phyloP scores from a whole-genome alignment of 1,140 invertebrate species.

The Paralvinella palmiformis region DNA sequence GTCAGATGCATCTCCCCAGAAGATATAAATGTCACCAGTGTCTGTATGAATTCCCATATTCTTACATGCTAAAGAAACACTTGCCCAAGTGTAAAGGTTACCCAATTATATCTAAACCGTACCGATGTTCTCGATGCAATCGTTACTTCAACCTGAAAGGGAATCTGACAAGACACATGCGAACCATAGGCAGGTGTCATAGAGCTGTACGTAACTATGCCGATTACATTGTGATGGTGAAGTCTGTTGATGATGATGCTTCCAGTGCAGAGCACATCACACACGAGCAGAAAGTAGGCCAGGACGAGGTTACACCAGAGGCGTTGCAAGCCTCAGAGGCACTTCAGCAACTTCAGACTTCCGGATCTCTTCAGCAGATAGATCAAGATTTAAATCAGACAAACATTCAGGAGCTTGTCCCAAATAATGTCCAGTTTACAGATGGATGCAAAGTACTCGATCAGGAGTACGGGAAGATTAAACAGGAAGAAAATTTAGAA shows the following conservation, averaged over 20 bases:
- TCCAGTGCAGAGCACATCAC: too few species aligned
- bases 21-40: slow-evolving; percentile 1
- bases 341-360: not conserved
- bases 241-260: not conserved
- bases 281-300: too few species aligned
- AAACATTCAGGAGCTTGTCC: too few species aligned
- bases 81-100: not conserved
- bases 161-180: slow-evolving; percentile 2
- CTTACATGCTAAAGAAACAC: not conserved
- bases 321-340: not conserved
- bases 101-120: slow-evolving; percentile 1
- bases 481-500: too few species aligned
- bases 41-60: not conserved
- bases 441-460: too few species aligned
- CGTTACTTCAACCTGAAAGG: slow-evolving; percentile 3
- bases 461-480: too few species aligned
- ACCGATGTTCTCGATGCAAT: not conserved
- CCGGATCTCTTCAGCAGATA: too few species aligned
- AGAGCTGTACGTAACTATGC: not conserved
- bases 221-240: not conserved
- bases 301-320: not conserved
- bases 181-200: not conserved
- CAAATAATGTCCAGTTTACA: too few species aligned
- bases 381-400: too few species aligned
- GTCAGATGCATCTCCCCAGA: not conserved